A percentile compares a stretch with the other conserved stretches of the same genome.
Conservation (phyloP, 1,140 invertebrate genomes). For the Ectropis grisescens region DNA sequence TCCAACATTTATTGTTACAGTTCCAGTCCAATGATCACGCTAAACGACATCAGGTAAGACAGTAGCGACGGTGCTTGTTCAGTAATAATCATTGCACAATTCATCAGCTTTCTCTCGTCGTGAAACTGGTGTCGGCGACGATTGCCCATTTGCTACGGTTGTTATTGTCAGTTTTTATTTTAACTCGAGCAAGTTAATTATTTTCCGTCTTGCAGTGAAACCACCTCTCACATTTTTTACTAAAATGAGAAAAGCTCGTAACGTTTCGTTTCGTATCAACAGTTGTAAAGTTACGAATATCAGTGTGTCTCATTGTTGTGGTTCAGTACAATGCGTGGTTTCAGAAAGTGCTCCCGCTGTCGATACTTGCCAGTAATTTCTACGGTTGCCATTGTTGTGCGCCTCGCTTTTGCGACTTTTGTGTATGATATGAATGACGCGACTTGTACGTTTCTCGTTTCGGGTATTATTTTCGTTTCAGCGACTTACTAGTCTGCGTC, state of each 20-base stretch:
- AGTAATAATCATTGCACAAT: constrained; percentile 8
- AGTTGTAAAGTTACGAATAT: too few relatives aligned
- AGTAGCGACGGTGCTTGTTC: constrained; percentile 1
- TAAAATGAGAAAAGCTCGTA: too few relatives aligned
- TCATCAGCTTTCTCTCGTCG: constrained; percentile 10
- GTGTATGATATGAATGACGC: constrained; percentile 22
- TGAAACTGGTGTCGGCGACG: constrained; percentile 5
- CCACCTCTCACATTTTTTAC: too few relatives aligned
- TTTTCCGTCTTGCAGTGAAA: too few relatives aligned
- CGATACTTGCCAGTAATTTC: constrained; percentile 25
- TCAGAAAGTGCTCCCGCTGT: constrained; percentile 18
- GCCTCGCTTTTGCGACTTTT: constrained; percentile 21
- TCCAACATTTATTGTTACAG: too few relatives aligned
- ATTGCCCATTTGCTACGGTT: constrained; percentile 8
- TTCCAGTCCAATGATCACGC: too few relatives aligned
- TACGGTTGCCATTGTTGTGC: constrained; percentile 22
- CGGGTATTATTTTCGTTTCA: constrained; percentile 10
- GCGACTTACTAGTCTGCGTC: too few relatives aligned
- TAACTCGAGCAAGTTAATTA: too few relatives aligned
- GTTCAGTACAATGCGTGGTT: constrained; percentile 20
- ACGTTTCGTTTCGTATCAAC: too few relatives aligned
- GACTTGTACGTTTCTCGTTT: constrained; percentile 17
- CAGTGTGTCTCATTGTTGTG: constrained; percentile 10
- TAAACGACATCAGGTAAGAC: too few relatives aligned
- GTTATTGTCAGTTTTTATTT: constrained; percentile 2